Conservation (phyloP, 2,797 vertebrate genomes). For the Taenioides sp. region DNA sequence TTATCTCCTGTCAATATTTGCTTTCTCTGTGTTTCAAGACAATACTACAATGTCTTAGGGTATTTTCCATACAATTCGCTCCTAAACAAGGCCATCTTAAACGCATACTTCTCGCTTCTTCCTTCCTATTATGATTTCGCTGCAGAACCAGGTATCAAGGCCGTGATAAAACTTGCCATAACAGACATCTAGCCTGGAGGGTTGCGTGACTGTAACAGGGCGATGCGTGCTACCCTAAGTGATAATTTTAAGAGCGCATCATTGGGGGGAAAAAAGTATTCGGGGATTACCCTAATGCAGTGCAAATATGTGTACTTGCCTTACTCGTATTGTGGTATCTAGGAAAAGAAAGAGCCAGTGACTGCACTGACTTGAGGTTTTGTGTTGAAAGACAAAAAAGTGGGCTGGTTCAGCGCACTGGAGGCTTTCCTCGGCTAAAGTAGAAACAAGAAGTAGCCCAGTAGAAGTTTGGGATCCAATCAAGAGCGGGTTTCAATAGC, state of each 20-base stretch:
- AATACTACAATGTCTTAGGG: slow-evolving; percentile 42
- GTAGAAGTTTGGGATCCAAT: slow-evolving; percentile 72
- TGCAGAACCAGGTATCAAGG: slow-evolving; percentile 43
- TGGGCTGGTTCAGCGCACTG: slow-evolving; percentile 71
- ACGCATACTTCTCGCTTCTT: not conserved
- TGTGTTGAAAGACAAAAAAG: slow-evolving; percentile 62
- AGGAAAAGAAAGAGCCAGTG: slow-evolving; percentile 5
- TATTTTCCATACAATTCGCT: slow-evolving; percentile 52
- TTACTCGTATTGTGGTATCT: slow-evolving; percentile 5
- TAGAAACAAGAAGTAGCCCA: slow-evolving; percentile 49
- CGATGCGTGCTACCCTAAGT: slow-evolving; percentile 50
- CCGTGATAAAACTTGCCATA: slow-evolving; percentile 64
- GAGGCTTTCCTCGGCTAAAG: slow-evolving; percentile 59
- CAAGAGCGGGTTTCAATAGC: slow-evolving; percentile 76
- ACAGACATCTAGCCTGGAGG: slow-evolving; percentile 47
- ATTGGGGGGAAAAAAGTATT: slow-evolving; percentile 40
- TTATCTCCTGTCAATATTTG: slow-evolving; percentile 77
- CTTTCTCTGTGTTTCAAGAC: slow-evolving; percentile 52
- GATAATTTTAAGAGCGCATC: slow-evolving; percentile 62
- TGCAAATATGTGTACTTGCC: not conserved
- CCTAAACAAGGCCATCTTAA: not conserved
- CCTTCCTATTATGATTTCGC: slow-evolving; percentile 8
- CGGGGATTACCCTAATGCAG: slow-evolving; percentile 19
- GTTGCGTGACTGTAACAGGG: slow-evolving; percentile 65
- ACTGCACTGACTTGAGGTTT: slow-evolving; percentile 26